A percentile compares a stretch with the other conserved stretches of the same genome.
Conservation (phyloP, 2,888 invertebrate species). For the Amphimallon solstitiale region DNA sequence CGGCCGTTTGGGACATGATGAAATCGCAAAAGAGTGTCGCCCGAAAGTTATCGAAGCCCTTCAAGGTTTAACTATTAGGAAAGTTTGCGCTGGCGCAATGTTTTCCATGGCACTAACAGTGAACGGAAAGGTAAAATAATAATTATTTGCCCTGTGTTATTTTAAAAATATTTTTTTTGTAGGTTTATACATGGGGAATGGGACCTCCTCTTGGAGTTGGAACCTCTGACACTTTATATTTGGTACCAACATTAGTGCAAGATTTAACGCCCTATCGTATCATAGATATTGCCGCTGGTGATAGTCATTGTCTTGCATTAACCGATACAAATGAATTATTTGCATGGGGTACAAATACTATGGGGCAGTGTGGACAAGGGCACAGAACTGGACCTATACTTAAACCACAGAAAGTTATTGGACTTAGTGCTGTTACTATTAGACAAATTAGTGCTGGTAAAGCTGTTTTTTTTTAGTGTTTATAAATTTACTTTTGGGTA, state of each 20-base stretch:
- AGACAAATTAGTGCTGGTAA: conserved; percentile 71
- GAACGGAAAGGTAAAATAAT: conserved; percentile 61
- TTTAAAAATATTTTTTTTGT: conserved; percentile 23
- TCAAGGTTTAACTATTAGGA: conserved; percentile 67
- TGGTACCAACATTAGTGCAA: conserved; percentile 67
- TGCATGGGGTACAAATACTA: conserved; percentile 73
- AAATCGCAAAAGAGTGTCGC: conserved; percentile 63
- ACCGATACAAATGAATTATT: conserved; percentile 67
- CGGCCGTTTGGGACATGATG: conserved; percentile 66
- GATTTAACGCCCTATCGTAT: conserved; percentile 66
- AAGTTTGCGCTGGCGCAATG: conserved; percentile 68
- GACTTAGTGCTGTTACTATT: conserved; percentile 66
- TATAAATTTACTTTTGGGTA: too few species aligned
- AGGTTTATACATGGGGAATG: conserved; percentile 72
- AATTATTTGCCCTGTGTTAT: background rate
- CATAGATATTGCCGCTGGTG: conserved; percentile 71
- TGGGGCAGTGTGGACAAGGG: conserved; percentile 74
- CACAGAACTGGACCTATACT: conserved; percentile 69
- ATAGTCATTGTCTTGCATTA: conserved; percentile 71
- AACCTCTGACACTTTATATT: conserved; percentile 66
- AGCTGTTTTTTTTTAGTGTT: background rate
- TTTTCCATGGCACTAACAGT: conserved; percentile 67
- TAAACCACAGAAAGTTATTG: conserved; percentile 67
- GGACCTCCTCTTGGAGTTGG: conserved; percentile 71
- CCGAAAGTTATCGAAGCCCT: conserved; percentile 71